These are phyloP conservation scores for Bugulina stolonifera DNA, from an alignment of 2,888 invertebrate species.

Conservation along the genomic window DNA sequence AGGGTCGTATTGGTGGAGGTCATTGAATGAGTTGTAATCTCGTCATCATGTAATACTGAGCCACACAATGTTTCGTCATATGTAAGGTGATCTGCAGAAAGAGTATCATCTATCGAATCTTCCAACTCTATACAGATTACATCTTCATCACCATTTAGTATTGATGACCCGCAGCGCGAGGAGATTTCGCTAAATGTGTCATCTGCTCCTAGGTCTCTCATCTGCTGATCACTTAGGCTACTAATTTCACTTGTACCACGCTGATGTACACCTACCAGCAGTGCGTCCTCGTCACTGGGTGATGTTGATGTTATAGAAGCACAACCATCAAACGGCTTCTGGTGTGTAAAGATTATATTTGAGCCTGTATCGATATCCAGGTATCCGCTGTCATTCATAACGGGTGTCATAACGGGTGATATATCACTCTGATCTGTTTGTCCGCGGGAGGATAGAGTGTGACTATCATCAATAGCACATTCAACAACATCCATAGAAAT, in stretches of 20 bases:
- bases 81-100: too few relatives aligned
- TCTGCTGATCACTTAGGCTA: constrained; percentile 19
- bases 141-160: constrained; percentile 9
- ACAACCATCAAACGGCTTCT: not conserved
- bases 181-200: constrained; percentile 5
- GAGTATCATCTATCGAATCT: not conserved
- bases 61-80: not conserved
- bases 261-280: not conserved
- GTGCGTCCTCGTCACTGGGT: not conserved
- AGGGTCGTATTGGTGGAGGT: not conserved
- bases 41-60: not conserved
- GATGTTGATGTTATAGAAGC: not conserved
- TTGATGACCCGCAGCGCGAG: not conserved
- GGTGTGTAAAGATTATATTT: not conserved
- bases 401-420: too few relatives aligned
- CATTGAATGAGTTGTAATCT: not conserved
- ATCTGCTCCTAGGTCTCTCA: not conserved
- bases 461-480: too few relatives aligned
- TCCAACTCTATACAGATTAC: constrained; percentile 1
- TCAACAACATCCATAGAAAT: too few relatives aligned
- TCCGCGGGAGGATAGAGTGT: too few relatives aligned
- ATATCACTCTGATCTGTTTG: too few relatives aligned
- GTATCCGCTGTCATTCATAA: constrained; percentile 22
- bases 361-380: not conserved
- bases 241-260: constrained; percentile 5